phyloP scores from a whole-genome alignment of 2,113 vertebrate species.

The Lipotes vexillifer region DNA sequence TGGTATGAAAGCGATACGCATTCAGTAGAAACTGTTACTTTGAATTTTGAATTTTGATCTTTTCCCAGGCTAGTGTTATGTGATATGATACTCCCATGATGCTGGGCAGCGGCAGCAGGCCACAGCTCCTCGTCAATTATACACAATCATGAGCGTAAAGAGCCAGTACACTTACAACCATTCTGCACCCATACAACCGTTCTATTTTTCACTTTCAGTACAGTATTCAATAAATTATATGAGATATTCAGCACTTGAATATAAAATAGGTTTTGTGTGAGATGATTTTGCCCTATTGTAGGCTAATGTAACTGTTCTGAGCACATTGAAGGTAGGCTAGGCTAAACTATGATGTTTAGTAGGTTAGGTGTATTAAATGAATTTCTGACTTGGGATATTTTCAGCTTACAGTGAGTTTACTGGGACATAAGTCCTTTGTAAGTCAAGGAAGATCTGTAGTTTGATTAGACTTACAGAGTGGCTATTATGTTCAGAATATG shows the following conservation, averaged over 20 bases:
- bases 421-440: neutral
- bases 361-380: neutral
- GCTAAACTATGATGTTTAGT: neutral
- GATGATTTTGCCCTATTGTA: neutral
- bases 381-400: neutral
- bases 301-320: neutral
- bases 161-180: neutral
- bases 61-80: neutral
- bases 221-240: too few relatives aligned
- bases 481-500: constrained; percentile 17
- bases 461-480: constrained; percentile 22
- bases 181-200: too few relatives aligned
- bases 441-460: neutral
- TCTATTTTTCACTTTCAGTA: too few relatives aligned
- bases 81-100: neutral
- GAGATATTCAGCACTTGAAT: too few relatives aligned
- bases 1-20: neutral
- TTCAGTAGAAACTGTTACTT: neutral
- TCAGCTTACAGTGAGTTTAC: neutral
- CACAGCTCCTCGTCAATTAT: neutral
- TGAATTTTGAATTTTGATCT: neutral
- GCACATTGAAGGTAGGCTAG: neutral
- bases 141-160: neutral
- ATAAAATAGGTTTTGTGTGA: too few relatives aligned
- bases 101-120: neutral